A percentile compares a stretch with the other conserved stretches of the same genome.
These are phyloP conservation scores for Choloepus hoffmanni DNA, from an alignment of 2,113 vertebrate species.

Conservation along the genomic window DNA sequence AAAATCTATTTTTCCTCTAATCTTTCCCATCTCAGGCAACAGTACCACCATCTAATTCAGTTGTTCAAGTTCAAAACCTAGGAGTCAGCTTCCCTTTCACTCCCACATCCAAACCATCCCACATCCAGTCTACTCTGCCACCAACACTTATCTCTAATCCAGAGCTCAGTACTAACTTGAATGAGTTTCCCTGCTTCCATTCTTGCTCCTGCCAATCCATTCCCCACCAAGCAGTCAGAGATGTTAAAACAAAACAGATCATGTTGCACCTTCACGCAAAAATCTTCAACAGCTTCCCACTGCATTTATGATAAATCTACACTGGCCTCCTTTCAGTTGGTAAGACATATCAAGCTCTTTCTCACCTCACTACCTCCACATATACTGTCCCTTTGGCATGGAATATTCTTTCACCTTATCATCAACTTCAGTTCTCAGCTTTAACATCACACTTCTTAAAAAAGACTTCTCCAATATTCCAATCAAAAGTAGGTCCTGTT, in stretches of 20 bases:
- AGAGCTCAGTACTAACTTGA: background rate
- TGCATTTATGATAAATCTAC: background rate
- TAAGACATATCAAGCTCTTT: background rate
- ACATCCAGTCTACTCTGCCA: background rate
- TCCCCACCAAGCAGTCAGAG: background rate
- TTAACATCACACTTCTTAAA: constrained; percentile 17
- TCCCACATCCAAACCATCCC: background rate
- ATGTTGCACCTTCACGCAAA: background rate
- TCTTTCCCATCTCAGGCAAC: background rate
- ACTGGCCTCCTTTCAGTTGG: background rate
- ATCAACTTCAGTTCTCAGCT: constrained; percentile 8
- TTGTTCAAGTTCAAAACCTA: constrained; percentile 6
- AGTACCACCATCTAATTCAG: background rate
- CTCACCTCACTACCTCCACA: background rate
- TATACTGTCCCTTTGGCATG: background rate
- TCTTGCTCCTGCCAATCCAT: background rate
- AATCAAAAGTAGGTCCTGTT: constrained; percentile 23
- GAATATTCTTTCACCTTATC: background rate
- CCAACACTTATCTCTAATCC: background rate
- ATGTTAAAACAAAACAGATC: constrained; percentile 12
- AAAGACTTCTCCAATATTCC: background rate
- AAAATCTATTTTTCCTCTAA: background rate
- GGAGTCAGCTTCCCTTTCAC: background rate
- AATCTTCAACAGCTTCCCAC: background rate
- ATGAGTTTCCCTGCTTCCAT: background rate